These are phyloP conservation scores for Tipula confusa DNA, from an alignment of 2,888 invertebrate genomes.

Conservation along the genomic window DNA sequence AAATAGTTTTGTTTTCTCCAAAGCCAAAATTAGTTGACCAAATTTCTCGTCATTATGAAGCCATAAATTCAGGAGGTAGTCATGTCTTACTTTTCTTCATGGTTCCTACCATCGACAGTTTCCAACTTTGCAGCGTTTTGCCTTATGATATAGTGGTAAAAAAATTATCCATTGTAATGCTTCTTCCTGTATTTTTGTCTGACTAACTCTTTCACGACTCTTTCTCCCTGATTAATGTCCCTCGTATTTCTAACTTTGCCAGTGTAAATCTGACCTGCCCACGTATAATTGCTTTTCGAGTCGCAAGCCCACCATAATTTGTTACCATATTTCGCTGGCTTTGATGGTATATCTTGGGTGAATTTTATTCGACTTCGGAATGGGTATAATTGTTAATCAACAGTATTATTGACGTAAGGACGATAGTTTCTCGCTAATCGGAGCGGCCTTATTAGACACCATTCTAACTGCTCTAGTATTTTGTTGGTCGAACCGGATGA, in stretches of 20 bases:
- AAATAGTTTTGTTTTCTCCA: too few species aligned
- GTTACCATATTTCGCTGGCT: constrained; percentile 39
- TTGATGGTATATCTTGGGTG: constrained; percentile 38
- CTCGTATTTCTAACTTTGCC: constrained; percentile 34
- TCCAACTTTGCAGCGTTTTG: not conserved
- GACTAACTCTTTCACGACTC: too few species aligned
- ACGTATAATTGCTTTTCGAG: constrained; percentile 38
- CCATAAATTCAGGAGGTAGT: too few species aligned
- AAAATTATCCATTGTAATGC: not conserved
- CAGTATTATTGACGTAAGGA: constrained; percentile 37
- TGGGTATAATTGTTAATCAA: constrained; percentile 39
- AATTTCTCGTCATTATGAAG: not conserved
- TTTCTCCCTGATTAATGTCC: too few species aligned
- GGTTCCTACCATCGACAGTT: not conserved
- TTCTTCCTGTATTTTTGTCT: too few species aligned
- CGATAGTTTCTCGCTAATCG: constrained; percentile 36
- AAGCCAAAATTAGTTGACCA: too few species aligned
- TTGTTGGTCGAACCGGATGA: not conserved
- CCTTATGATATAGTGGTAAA: not conserved
- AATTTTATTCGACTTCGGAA: constrained; percentile 38
- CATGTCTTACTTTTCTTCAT: not conserved
- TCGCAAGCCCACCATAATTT: constrained; percentile 41
- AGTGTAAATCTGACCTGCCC: constrained; percentile 38
- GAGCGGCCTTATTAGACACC: not conserved
- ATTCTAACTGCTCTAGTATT: not conserved